phyloP scores from a whole-genome alignment of 2,888 invertebrate species.

The Ellobium chinense region DNA sequence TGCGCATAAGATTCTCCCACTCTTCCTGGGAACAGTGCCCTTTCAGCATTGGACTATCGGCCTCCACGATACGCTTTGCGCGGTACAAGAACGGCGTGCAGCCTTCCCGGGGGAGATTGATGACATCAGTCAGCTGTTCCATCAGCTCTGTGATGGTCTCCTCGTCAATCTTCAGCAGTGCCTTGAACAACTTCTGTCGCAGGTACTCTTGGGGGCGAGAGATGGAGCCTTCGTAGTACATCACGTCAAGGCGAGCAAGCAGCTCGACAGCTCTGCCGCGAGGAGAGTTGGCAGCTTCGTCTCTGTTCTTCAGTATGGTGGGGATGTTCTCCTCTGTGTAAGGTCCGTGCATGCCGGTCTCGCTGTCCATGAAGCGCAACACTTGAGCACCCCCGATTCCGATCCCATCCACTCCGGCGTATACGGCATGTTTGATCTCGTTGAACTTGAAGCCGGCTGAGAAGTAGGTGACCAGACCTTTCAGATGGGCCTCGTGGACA shows the following conservation, averaged over 20 bases:
- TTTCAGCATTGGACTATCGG: slow-evolving; percentile 53
- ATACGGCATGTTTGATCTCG: slow-evolving; percentile 62
- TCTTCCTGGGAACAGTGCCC: slow-evolving; percentile 50
- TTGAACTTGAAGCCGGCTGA: slow-evolving; percentile 65
- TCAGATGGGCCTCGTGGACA: slow-evolving; percentile 59
- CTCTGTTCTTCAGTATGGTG: slow-evolving; percentile 54
- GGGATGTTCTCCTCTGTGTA: slow-evolving; percentile 66
- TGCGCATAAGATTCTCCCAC: slow-evolving; percentile 48
- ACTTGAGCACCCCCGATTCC: slow-evolving; percentile 63
- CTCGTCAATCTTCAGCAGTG: slow-evolving; percentile 52
- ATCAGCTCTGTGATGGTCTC: slow-evolving; percentile 42
- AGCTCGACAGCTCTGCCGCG: slow-evolving; percentile 57
- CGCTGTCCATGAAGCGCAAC: slow-evolving; percentile 59
- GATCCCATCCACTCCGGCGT: slow-evolving; percentile 61
- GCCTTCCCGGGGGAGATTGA: slow-evolving; percentile 39
- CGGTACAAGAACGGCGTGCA: slow-evolving; percentile 42
- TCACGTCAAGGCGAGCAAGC: slow-evolving; percentile 59
- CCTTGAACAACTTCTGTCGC: slow-evolving; percentile 54
- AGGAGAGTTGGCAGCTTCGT: slow-evolving; percentile 56
- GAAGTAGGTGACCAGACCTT: slow-evolving; percentile 61
- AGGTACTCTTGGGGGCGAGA: slow-evolving; percentile 51
- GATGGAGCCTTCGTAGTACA: slow-evolving; percentile 62
- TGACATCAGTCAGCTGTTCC: slow-evolving; percentile 17
- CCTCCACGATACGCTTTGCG: slow-evolving; percentile 52
- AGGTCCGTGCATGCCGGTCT: slow-evolving; percentile 63